phyloP scores from a whole-genome alignment of 2,888 invertebrate species.

The Drosophila subquinaria region DNA sequence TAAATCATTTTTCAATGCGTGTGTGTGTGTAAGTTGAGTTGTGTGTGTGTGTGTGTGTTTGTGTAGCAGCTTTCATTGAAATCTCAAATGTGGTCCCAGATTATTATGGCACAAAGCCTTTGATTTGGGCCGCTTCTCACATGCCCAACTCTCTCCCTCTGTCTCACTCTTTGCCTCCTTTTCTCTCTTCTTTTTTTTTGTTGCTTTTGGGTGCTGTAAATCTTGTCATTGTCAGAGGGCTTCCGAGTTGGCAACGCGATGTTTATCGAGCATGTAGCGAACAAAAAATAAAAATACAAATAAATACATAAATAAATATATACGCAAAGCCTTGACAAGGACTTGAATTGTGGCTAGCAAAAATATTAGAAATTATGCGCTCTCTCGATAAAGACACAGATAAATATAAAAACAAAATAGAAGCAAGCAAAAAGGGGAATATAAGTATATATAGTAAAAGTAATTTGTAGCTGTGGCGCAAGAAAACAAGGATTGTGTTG shows the following conservation, averaged over 20 bases:
- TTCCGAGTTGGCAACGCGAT: conserved; percentile 51
- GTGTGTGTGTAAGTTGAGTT: conserved; percentile 10
- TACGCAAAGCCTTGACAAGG: conserved; percentile 32
- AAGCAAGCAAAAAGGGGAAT: neutral
- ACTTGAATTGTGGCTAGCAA: conserved; percentile 25
- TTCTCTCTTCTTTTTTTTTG: conserved; percentile 19
- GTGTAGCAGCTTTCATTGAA: conserved; percentile 68
- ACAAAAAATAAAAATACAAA: conserved; percentile 27
- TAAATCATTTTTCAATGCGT: conserved; percentile 67
- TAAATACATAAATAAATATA: conserved; percentile 44
- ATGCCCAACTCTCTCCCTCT: conserved; percentile 1
- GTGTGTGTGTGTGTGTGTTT: conserved; percentile 22
- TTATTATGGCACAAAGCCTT: conserved; percentile 76
- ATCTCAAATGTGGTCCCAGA: conserved; percentile 73
- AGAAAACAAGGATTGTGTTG: conserved; percentile 8
- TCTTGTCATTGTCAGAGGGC: conserved; percentile 66
- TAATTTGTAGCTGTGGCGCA: conserved; percentile 35
- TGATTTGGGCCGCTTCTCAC: conserved; percentile 63
- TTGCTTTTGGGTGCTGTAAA: conserved; percentile 65
- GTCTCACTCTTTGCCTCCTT: neutral
- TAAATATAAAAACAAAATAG: neutral
- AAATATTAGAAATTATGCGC: conserved; percentile 46
- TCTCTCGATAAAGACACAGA: conserved; percentile 17
- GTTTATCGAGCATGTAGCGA: conserved; percentile 61
- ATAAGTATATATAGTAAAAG: neutral